These are phyloP conservation scores for Drosophila ananassae DNA, from an alignment of 1,140 invertebrate genomes.

Conservation along the genomic window DNA sequence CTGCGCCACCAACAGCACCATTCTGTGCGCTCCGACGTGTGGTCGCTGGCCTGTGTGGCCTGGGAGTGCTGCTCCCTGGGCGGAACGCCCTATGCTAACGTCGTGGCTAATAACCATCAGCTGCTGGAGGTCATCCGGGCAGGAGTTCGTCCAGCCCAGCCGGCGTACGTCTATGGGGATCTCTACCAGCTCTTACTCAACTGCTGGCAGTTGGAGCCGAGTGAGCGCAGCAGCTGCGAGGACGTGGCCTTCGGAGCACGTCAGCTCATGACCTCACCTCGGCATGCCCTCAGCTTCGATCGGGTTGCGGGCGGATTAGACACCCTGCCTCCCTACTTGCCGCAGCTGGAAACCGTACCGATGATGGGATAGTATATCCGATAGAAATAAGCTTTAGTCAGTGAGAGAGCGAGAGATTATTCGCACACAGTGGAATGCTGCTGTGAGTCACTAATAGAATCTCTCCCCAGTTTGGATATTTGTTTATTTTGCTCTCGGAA, in stretches of 20 bases:
- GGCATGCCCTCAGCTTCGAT: slow-evolving; percentile 78
- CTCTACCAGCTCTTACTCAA: slow-evolving; percentile 92
- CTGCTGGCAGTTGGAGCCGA: slow-evolving; percentile 93
- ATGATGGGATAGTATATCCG: slow-evolving; percentile 13
- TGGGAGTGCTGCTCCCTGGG: slow-evolving; percentile 94
- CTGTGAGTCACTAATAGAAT: slow-evolving; percentile 30
- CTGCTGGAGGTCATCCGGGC: slow-evolving; percentile 88
- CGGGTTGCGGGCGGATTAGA: slow-evolving; percentile 50
- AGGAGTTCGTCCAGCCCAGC: slow-evolving; percentile 89
- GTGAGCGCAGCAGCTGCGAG: slow-evolving; percentile 90
- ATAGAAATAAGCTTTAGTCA: slow-evolving; percentile 38
- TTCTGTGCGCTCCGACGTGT: slow-evolving; percentile 90
- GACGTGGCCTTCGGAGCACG: slow-evolving; percentile 85
- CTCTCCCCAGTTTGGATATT: slow-evolving; percentile 1
- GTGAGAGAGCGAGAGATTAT: slow-evolving; percentile 3
- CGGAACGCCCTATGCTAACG: slow-evolving; percentile 90
- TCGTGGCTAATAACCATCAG: slow-evolving; percentile 86
- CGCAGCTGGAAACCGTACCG: slow-evolving; percentile 67
- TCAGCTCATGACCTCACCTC: slow-evolving; percentile 80
- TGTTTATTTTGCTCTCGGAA: neutral
- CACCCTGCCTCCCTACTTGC: slow-evolving; percentile 77
- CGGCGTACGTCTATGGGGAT: slow-evolving; percentile 89
- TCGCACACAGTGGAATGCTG: slow-evolving; percentile 20
- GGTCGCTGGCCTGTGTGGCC: slow-evolving; percentile 92
- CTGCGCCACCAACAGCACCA: slow-evolving; percentile 88